Conservation (phyloP, 2,113 vertebrate species). For the Varanus salvator region DNA sequence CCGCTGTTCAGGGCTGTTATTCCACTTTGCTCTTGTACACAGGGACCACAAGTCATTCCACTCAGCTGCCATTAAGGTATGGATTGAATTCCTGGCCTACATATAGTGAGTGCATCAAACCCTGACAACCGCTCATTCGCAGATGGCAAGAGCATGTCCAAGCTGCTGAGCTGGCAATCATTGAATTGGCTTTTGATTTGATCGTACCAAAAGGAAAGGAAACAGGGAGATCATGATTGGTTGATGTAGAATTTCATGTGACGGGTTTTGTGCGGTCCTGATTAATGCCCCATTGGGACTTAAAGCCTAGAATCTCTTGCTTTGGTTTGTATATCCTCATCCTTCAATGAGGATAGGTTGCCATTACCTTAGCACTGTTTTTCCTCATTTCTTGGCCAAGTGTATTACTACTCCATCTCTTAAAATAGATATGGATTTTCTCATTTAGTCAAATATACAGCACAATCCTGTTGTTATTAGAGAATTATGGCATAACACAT, state of each 20-base stretch:
- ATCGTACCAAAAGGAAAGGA: constrained; percentile 56
- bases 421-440: constrained; percentile 55
- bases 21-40: constrained; percentile 49
- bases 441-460: constrained; percentile 46
- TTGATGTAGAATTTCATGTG: constrained; percentile 42
- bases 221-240: constrained; percentile 51
- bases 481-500: constrained; percentile 37
- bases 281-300: constrained; percentile 63
- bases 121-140: constrained; percentile 42
- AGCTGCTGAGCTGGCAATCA: constrained; percentile 63
- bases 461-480: constrained; percentile 36
- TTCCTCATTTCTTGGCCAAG: neutral
- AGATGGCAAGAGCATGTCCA: constrained; percentile 57
- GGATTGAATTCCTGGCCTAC: constrained; percentile 38
- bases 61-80: constrained; percentile 30
- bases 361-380: neutral
- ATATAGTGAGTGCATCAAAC: constrained; percentile 43
- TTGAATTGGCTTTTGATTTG: constrained; percentile 63
- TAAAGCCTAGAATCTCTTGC: constrained; percentile 38
- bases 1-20: constrained; percentile 54
- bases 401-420: constrained; percentile 44
- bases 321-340: constrained; percentile 35
- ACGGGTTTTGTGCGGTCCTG: constrained; percentile 51
- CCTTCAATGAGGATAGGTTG: neutral
- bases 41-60: constrained; percentile 51